A percentile compares a stretch with the other conserved stretches of the same genome.
These are phyloP conservation scores for Psephotus haematonotus DNA, from an alignment of 2,113 vertebrate species.

Conservation along the genomic window DNA sequence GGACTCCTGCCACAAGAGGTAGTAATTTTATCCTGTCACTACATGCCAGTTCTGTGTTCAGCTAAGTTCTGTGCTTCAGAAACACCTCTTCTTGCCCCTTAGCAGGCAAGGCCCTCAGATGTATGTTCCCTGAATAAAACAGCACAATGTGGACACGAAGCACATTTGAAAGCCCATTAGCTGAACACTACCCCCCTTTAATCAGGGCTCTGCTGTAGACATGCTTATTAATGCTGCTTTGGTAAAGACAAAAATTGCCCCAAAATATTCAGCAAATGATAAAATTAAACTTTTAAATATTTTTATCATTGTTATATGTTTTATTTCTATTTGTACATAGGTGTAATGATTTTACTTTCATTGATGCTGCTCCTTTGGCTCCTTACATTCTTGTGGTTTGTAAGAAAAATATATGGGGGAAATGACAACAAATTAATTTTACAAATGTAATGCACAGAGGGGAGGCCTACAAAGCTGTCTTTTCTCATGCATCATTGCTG, in stretches of 20 bases:
- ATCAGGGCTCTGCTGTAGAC: neutral
- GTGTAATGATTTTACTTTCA: neutral
- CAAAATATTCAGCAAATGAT: neutral
- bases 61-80: neutral
- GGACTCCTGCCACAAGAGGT: neutral
- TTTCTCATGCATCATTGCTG: neutral
- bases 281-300: neutral
- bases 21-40: neutral
- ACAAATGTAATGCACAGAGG: neutral
- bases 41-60: neutral
- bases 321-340: neutral
- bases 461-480: neutral
- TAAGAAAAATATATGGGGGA: neutral
- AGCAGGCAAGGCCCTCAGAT: neutral
- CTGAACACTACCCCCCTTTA: neutral
- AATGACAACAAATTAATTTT: neutral
- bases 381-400: neutral
- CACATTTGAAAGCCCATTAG: neutral
- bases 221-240: neutral
- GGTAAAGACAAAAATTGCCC: neutral
- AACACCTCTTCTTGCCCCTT: neutral
- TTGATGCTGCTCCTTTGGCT: neutral
- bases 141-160: neutral
- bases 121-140: neutral
- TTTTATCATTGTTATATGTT: neutral